Conservation (phyloP, 2,888 invertebrate genomes). For the Nomada lathburiana region DNA sequence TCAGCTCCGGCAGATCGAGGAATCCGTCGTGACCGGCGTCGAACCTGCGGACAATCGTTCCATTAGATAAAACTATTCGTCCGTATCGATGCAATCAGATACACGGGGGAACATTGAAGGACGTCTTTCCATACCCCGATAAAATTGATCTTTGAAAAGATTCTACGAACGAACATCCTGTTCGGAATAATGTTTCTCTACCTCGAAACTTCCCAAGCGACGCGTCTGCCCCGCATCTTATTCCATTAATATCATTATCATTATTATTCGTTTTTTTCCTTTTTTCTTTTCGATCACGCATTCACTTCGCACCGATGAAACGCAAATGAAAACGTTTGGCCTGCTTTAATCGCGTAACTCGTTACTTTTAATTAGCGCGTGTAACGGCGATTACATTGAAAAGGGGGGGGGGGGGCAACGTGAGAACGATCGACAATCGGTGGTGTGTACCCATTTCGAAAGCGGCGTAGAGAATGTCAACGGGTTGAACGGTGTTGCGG, state of each 20-base stretch:
- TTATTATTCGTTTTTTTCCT: not conserved
- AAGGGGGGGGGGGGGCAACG: constrained; percentile 36
- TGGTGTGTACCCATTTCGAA: constrained; percentile 48
- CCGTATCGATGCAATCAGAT: no score
- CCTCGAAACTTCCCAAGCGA: not conserved
- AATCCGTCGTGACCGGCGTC: constrained; percentile 95
- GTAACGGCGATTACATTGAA: constrained; percentile 46
- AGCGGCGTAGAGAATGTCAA: constrained; percentile 52
- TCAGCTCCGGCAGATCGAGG: constrained; percentile 95
- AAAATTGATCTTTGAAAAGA: no score
- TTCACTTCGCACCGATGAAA: constrained; percentile 12
- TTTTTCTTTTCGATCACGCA: not conserved
- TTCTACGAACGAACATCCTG: not conserved
- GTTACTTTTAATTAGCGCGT: constrained; percentile 51
- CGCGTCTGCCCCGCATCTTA: not conserved
- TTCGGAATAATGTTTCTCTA: not conserved
- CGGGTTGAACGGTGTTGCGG: constrained; percentile 16
- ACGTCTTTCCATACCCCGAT: no score
- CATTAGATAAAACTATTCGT: not conserved
- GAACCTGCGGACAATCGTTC: constrained; percentile 87
- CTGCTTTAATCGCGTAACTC: constrained; percentile 40
- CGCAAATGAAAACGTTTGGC: constrained; percentile 45
- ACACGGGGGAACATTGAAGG: no score
- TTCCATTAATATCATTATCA: no score
- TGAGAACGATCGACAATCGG: constrained; percentile 55